Conservation (phyloP, 53 echinoderm and acorn worm genomes). For the Echinarachnius parma region DNA sequence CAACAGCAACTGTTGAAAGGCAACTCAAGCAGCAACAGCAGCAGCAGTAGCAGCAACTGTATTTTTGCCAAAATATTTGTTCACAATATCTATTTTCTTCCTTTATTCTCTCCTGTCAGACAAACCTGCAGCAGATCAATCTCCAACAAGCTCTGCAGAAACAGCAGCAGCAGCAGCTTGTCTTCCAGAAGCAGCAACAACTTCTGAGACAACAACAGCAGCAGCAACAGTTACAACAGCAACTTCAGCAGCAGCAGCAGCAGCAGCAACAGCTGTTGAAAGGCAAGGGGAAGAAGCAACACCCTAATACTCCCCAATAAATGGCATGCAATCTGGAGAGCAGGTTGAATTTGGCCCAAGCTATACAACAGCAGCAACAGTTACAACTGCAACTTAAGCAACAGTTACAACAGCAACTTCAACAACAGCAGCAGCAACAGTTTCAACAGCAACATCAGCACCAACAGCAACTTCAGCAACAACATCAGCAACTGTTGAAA, state of each 20-base stretch:
- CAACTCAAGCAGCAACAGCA: conserved; percentile 67
- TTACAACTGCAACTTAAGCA: conserved; percentile 19
- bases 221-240: conserved; percentile 42
- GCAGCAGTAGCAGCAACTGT: conserved; percentile 61
- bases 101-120: conserved; percentile 12
- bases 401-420: conserved; percentile 50
- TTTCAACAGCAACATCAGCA: conserved; percentile 64
- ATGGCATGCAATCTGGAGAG: not conserved
- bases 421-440: conserved; percentile 59
- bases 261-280: conserved; percentile 4
- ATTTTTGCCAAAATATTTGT: too few species aligned
- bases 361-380: too few species aligned
- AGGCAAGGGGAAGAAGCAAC: too few species aligned
- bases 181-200: conserved; percentile 32
- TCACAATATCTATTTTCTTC: too few species aligned
- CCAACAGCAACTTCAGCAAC: conserved; percentile 57
- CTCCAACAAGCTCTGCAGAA: conserved; percentile 57
- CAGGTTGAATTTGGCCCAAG: too few species aligned
- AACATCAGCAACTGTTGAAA: too few species aligned
- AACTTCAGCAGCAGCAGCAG: conserved; percentile 15
- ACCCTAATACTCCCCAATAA: not conserved
- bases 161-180: conserved; percentile 40
- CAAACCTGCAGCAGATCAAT: conserved; percentile 36
- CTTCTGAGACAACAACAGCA: conserved; percentile 58
- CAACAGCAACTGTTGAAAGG: too few species aligned